A percentile compares a stretch with the other conserved stretches of the same genome.
These are phyloP conservation scores for Rhamnusium bicolor DNA, from an alignment of 2,888 invertebrate species.

Conservation along the genomic window DNA sequence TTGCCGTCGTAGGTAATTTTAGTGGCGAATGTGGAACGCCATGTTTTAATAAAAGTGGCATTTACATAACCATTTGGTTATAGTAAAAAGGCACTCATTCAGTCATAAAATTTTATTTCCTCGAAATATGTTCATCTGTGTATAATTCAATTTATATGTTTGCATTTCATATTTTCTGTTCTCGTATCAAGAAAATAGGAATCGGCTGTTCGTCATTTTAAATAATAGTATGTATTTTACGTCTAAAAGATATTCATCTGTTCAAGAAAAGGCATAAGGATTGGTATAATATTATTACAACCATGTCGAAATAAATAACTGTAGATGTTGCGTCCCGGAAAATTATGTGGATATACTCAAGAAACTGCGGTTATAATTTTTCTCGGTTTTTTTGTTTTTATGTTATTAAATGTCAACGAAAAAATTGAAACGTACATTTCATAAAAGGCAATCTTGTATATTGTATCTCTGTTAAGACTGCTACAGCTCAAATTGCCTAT, in stretches of 20 bases:
- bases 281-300: neutral
- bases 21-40: neutral
- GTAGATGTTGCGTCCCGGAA: neutral
- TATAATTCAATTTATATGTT: slow-evolving; percentile 32
- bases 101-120: slow-evolving; percentile 43
- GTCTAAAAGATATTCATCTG: neutral
- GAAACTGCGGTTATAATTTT: neutral
- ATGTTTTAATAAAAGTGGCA: neutral
- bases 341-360: neutral
- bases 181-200: slow-evolving; percentile 6
- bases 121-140: slow-evolving; percentile 33
- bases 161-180: slow-evolving; percentile 23
- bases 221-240: slow-evolving; percentile 6
- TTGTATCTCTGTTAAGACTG: neutral
- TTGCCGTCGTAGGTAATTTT: neutral
- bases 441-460: neutral
- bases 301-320: neutral
- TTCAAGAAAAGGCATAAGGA: neutral
- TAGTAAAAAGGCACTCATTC: slow-evolving; percentile 35
- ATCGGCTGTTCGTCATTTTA: neutral
- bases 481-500: neutral
- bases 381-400: neutral
- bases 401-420: neutral
- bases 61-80: slow-evolving; percentile 20
- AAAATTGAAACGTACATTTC: neutral